A percentile compares a stretch with the other conserved stretches of the same genome.
phyloP scores from a whole-genome alignment of 2,113 vertebrate species.

The Columbina picui region DNA sequence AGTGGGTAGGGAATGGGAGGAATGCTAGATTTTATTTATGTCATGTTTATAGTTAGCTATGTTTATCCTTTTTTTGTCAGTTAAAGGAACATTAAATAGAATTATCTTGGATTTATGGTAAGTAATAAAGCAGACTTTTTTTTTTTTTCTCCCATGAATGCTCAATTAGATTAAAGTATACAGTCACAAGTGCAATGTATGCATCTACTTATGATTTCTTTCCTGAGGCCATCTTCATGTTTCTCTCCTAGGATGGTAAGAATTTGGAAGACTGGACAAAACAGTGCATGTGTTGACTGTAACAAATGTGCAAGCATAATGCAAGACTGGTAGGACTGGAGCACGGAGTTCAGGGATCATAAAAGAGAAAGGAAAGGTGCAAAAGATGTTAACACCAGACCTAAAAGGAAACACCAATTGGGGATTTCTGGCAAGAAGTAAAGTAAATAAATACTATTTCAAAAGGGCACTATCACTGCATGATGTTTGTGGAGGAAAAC shows the following conservation, averaged over 20 bases:
- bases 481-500: not conserved
- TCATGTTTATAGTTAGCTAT: slow-evolving; percentile 34
- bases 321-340: not conserved
- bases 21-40: slow-evolving; percentile 55
- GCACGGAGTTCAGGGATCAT: not conserved
- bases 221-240: not conserved
- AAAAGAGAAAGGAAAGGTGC: not conserved
- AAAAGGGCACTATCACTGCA: not conserved
- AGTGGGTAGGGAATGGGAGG: slow-evolving; percentile 20
- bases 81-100: slow-evolving; percentile 49
- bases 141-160: not conserved
- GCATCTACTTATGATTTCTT: slow-evolving; percentile 37
- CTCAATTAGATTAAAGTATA: slow-evolving; percentile 37
- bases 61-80: slow-evolving; percentile 48
- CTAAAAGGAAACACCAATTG: not conserved
- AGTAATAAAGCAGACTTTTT: slow-evolving; percentile 21
- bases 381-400: not conserved
- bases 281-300: not conserved
- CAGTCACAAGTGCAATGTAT: slow-evolving; percentile 14
- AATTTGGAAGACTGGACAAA: not conserved
- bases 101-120: slow-evolving; percentile 54
- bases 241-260: not conserved
- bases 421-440: not conserved
- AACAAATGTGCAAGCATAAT: not conserved
- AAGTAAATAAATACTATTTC: not conserved